phyloP scores from a whole-genome alignment of 2,888 invertebrate species.

The Xestia rhomboidea region DNA sequence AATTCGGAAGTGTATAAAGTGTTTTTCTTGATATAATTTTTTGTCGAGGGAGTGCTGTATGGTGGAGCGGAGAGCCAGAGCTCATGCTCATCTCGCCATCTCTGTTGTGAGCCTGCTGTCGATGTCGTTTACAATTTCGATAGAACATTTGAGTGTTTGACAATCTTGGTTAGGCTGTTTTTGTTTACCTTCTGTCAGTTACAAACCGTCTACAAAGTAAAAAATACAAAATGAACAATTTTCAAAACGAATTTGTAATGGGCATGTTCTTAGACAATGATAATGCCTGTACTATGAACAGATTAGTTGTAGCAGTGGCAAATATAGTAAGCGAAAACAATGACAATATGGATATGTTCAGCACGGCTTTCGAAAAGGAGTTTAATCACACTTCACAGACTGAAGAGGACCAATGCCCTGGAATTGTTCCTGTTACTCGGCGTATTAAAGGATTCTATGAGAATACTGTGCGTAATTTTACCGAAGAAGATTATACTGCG shows the following conservation, averaged over 20 bases:
- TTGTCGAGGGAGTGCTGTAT: neutral
- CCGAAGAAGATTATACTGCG: conserved; percentile 78
- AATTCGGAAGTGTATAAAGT: too few relatives aligned
- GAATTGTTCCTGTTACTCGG: conserved; percentile 44
- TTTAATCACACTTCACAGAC: conserved; percentile 57
- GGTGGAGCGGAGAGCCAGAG: too few relatives aligned
- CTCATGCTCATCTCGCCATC: too few relatives aligned
- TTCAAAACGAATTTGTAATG: conserved; percentile 83
- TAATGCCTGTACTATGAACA: conserved; percentile 79
- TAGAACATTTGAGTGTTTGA: neutral
- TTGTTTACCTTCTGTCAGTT: neutral
- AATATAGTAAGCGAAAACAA: conserved; percentile 82
- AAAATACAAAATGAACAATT: conserved; percentile 71
- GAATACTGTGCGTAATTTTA: conserved; percentile 75
- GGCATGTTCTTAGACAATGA: conserved; percentile 84
- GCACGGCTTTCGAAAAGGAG: conserved; percentile 74
- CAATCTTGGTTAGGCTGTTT: neutral
- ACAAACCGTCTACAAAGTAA: neutral
- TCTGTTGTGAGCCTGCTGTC: too few relatives aligned
- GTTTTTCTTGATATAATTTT: neutral
- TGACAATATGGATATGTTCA: conserved; percentile 78
- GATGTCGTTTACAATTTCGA: neutral
- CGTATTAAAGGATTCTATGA: conserved; percentile 77
- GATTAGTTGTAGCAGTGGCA: conserved; percentile 81
- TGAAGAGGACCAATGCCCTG: conserved; percentile 40